Evolutionary conservation across 2,888 invertebrate species (phyloP).

Genomic region (Nezara viridula): DNA sequence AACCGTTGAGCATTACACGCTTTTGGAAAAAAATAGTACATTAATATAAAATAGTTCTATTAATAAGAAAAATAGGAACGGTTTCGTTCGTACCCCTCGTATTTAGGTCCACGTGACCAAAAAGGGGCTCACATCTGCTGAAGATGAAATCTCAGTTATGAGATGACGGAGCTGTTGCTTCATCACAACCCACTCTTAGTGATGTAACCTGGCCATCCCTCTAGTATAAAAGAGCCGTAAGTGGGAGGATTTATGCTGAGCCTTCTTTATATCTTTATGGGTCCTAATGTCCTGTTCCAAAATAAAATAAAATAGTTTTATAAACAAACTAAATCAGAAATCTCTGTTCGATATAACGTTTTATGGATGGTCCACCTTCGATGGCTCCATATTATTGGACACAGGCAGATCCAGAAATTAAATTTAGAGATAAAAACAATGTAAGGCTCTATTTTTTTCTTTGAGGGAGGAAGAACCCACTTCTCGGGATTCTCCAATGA

Average conservation of each 20-base stretch:
- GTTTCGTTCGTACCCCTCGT: not conserved
- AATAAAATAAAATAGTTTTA: not conserved
- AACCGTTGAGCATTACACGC: conserved; percentile 25
- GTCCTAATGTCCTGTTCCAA: not conserved
- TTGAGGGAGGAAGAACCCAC: too few species aligned
- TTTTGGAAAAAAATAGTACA: not conserved
- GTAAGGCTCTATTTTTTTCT: too few species aligned
- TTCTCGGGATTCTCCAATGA: too few species aligned
- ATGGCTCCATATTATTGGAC: too few species aligned
- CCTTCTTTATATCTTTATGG: not conserved
- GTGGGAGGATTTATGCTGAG: conserved; percentile 15
- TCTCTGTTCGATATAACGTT: not conserved
- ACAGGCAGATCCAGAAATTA: too few species aligned
- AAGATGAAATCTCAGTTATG: not conserved
- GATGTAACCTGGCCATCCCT: conserved; percentile 18
- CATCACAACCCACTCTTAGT: not conserved
- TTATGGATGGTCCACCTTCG: too few species aligned
- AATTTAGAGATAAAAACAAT: too few species aligned
- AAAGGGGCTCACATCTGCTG: not conserved
- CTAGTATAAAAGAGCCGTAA: not conserved
- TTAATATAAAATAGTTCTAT: not conserved
- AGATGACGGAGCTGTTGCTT: conserved; percentile 29
- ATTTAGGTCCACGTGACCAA: not conserved
- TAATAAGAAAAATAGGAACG: not conserved
- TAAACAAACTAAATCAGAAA: not conserved